phyloP scores from a whole-genome alignment of 2,113 vertebrate species.

The Girardinichthys multiradiatus region DNA sequence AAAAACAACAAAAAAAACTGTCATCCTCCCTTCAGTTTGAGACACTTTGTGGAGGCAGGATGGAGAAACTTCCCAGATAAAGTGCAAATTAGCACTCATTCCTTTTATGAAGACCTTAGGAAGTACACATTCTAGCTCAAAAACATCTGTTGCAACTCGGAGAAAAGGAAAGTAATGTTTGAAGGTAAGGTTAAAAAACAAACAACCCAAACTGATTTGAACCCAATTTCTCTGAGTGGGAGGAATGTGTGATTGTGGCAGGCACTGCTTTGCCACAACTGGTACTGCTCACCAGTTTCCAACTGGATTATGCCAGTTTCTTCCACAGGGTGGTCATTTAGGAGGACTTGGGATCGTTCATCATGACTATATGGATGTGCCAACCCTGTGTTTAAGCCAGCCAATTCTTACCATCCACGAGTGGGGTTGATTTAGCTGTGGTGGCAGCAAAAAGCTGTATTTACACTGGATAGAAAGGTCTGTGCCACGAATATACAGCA shows the following conservation, averaged over 20 bases:
- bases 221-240: slow-evolving; percentile 55
- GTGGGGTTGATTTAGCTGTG: slow-evolving; percentile 62
- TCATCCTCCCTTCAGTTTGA: slow-evolving; percentile 15
- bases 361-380: slow-evolving; percentile 43
- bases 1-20: slow-evolving; percentile 22
- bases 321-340: slow-evolving; percentile 63
- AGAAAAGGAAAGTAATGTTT: slow-evolving; percentile 36
- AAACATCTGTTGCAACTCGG: slow-evolving; percentile 18
- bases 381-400: slow-evolving; percentile 54
- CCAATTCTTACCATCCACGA: slow-evolving; percentile 52
- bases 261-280: slow-evolving; percentile 50
- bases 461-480: slow-evolving; percentile 39
- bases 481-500: slow-evolving; percentile 24
- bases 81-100: neutral
- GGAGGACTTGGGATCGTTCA: slow-evolving; percentile 47
- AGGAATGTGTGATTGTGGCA: slow-evolving; percentile 64
- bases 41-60: neutral
- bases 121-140: neutral
- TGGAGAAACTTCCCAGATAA: neutral
- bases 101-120: neutral
- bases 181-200: slow-evolving; percentile 28
- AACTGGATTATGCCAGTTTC: slow-evolving; percentile 54
- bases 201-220: slow-evolving; percentile 45
- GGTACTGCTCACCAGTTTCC: slow-evolving; percentile 49
- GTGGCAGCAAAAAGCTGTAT: slow-evolving; percentile 52